Conservation (phyloP, 2,797 vertebrate genomes). For the Hemibagrus guttatus region DNA sequence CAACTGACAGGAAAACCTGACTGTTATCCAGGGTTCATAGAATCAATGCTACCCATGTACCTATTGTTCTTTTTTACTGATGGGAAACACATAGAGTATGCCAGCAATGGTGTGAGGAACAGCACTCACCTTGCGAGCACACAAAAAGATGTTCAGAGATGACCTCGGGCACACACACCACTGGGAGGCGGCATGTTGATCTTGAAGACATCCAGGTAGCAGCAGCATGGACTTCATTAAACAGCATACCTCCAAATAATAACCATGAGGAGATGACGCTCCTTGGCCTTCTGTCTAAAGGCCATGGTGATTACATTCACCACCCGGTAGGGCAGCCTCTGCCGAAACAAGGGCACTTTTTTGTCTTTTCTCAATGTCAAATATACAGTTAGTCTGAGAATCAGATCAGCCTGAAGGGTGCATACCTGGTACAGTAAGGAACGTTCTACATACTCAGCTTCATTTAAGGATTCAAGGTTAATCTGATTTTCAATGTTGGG, state of each 20-base stretch:
- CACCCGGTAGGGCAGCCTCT: background rate
- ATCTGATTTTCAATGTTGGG: background rate
- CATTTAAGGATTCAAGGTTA: background rate
- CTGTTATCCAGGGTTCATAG: background rate
- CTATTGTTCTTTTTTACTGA: constrained; percentile 6
- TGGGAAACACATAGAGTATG: background rate
- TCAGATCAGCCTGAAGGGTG: background rate
- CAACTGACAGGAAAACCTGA: background rate
- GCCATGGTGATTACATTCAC: background rate
- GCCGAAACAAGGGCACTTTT: background rate
- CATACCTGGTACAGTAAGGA: background rate
- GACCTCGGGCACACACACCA: background rate
- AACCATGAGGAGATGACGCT: background rate
- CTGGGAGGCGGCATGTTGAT: background rate
- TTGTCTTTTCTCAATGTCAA: background rate
- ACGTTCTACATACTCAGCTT: background rate
- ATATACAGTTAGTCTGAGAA: background rate
- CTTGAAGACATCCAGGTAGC: constrained; percentile 2
- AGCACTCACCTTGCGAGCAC: background rate
- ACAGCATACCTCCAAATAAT: background rate
- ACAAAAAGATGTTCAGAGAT: background rate
- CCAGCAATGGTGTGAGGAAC: background rate
- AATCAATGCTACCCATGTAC: constrained; percentile 1
- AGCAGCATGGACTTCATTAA: constrained; percentile 6
- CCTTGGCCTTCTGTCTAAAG: background rate